A percentile compares a stretch with the other conserved stretches of the same genome.
These are phyloP conservation scores for Lasioglossum villosulum DNA, from an alignment of 2,888 invertebrate species.

Conservation along the genomic window DNA sequence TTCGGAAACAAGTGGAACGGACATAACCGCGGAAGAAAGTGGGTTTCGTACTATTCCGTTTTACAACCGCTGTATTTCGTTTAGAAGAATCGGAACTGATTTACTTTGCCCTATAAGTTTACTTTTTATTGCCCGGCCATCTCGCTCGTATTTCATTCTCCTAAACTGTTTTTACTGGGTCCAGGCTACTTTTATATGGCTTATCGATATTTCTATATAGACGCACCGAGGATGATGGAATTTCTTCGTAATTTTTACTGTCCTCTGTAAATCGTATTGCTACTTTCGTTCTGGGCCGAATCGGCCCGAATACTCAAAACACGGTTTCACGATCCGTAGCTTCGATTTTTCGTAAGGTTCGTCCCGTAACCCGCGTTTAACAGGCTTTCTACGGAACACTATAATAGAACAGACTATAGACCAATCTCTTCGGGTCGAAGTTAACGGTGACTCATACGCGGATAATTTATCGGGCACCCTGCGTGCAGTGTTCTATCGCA, in stretches of 20 bases:
- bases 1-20: slow-evolving; percentile 34
- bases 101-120: slow-evolving; percentile 41
- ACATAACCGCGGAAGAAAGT: slow-evolving; percentile 25
- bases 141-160: slow-evolving; percentile 40
- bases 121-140: slow-evolving; percentile 34
- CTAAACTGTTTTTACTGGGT: slow-evolving; percentile 24
- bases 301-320: not conserved
- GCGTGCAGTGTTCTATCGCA: slow-evolving; percentile 62
- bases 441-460: slow-evolving; percentile 57
- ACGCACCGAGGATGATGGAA: not conserved
- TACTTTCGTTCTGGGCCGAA: not conserved
- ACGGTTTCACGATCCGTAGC: not conserved
- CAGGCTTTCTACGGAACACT: not conserved
- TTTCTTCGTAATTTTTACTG: slow-evolving; percentile 10
- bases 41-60: slow-evolving; percentile 23
- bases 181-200: slow-evolving; percentile 45
- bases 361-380: not conserved
- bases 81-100: slow-evolving; percentile 51
- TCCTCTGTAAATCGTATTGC: not conserved
- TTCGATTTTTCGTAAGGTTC: not conserved
- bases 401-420: not conserved
- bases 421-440: not conserved
- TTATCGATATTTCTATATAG: slow-evolving; percentile 49
- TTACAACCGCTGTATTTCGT: slow-evolving; percentile 53
- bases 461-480: slow-evolving; percentile 73